Conservation (phyloP, 2,113 vertebrate species). For the Xerus inauris region DNA sequence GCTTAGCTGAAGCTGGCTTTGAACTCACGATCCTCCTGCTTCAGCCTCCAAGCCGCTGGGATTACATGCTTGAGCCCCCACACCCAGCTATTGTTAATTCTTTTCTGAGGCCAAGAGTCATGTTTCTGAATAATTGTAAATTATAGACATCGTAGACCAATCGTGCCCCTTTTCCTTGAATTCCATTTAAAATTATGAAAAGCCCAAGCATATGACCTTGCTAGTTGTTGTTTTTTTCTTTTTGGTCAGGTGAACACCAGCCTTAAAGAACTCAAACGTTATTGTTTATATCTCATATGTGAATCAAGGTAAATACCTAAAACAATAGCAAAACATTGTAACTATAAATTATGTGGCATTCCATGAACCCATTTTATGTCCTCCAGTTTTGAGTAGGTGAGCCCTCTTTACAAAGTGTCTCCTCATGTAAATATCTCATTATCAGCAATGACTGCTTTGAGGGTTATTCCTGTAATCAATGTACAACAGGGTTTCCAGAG, state of each 20-base stretch:
- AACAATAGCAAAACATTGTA: neutral
- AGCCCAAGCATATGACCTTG: neutral
- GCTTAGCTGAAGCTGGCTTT: too few species aligned
- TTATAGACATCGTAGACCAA: neutral
- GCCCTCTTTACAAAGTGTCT: neutral
- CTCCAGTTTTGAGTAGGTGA: neutral
- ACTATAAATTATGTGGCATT: neutral
- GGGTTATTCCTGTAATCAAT: constrained; percentile 9
- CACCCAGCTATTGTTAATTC: neutral
- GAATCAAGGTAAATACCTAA: neutral
- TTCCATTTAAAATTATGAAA: neutral
- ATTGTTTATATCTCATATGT: neutral
- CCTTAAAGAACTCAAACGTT: neutral
- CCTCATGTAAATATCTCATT: neutral
- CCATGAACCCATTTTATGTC: neutral
- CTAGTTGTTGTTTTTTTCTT: neutral
- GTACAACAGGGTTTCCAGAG: neutral
- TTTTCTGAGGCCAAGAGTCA: neutral
- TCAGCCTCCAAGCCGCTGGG: too few species aligned
- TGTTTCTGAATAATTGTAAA: neutral
- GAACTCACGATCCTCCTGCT: too few species aligned
- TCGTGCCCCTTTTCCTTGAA: neutral
- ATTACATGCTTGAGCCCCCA: too few species aligned
- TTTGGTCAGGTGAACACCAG: neutral
- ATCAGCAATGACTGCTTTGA: neutral